Base-by-base conservation (phyloP, 2,797 vertebrate genomes). In the Phrynocephalus forsythii region DNA sequence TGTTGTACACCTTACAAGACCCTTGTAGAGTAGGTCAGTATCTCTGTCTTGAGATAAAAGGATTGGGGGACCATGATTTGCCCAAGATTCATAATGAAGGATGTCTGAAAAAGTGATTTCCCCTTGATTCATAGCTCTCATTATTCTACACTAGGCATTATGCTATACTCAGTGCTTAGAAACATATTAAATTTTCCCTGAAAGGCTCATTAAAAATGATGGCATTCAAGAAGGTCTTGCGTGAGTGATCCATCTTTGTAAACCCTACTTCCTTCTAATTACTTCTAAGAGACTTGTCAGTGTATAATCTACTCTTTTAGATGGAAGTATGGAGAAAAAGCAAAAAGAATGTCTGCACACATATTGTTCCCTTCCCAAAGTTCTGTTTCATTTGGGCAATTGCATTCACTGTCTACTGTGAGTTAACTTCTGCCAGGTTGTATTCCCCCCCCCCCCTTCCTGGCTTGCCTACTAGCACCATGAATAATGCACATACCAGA, bases 151-250 rank as follows among this genome's bases (percentile, higher is more conserved):
- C n/a, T 22, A 86, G 52, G 20, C 56, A 84, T 18, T 66, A 44
- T 69, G 33, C 24, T 50, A 18, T 26, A 85, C 33, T 16, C 73
- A 67, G 26, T 52, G 10, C 30, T 80, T 56, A 63, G 63, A 71
- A 86, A 79, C 22, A 56, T n/a, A 69, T 38, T 71, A 26, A 44
- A 60, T 20, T 80, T 71, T 68, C 22, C 50, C 68, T 72, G 67
- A 30, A 79, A 71, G 68, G n/a, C 87, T 77, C 15, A 16, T 88
- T 30, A 84, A 71, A 63, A 72, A 88, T 0, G 67, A n/a, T 73
- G n/a, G 77, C 13, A 38, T 50, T n/a, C 50, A 3, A 8, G 28
- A 84, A 73, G 44, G n/a, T 26, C 75, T 81, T 85, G 11, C 26
- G 30, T 18, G 13, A 48, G 20, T 79, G 66, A 68, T 88, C 60